These are phyloP conservation scores for Ceramica pisi DNA, from an alignment of 2,888 invertebrate species.

Conservation along the genomic window DNA sequence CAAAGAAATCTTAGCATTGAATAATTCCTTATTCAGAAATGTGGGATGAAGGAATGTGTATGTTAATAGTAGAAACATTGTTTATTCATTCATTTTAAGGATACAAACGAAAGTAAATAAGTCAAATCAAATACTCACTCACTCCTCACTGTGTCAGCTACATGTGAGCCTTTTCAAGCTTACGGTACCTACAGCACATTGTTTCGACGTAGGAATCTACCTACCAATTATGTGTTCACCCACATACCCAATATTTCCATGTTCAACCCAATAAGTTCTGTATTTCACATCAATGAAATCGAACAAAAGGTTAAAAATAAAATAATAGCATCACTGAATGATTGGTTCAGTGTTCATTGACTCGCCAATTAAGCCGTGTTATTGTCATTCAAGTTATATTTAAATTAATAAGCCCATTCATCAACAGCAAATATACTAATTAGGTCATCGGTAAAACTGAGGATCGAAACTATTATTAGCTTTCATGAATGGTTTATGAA, in stretches of 20 bases:
- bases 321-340: background rate
- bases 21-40: too few species aligned
- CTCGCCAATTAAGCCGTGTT: conserved; percentile 12
- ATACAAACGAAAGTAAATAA: too few species aligned
- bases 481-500: conserved; percentile 1
- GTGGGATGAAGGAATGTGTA: too few species aligned
- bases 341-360: conserved; percentile 24
- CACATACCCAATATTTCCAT: background rate
- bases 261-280: background rate
- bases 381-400: conserved; percentile 14
- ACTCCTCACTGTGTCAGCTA: too few species aligned
- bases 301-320: background rate
- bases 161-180: too few species aligned
- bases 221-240: too few species aligned
- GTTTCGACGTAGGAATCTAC: too few species aligned
- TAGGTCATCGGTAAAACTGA: conserved; percentile 22
- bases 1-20: too few species aligned
- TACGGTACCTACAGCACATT: too few species aligned
- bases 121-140: too few species aligned
- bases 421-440: background rate
- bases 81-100: too few species aligned
- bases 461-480: background rate
- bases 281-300: background rate
- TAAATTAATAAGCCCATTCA: conserved; percentile 29
- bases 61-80: too few species aligned